These are phyloP conservation scores for Symphodus melops DNA, from an alignment of 2,113 vertebrate species.

Conservation along the genomic window DNA sequence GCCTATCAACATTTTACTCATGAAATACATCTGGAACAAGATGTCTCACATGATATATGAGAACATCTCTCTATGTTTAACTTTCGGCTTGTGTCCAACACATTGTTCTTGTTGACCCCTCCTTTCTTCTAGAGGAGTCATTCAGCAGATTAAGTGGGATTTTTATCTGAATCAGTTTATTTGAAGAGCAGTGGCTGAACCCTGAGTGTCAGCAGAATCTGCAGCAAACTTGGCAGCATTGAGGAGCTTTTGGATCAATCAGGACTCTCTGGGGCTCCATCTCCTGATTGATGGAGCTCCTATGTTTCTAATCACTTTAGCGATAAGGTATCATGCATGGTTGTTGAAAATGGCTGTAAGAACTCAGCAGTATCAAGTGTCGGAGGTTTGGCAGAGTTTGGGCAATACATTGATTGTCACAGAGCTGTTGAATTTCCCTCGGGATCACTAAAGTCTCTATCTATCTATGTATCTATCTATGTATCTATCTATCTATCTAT, in stretches of 20 bases:
- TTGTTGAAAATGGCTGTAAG: slow-evolving; percentile 37
- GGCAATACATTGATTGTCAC: slow-evolving; percentile 32
- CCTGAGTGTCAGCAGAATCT: slow-evolving; percentile 48
- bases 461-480: too few relatives aligned
- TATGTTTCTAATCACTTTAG: slow-evolving; percentile 56
- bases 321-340: slow-evolving; percentile 50
- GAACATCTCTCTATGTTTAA: not conserved
- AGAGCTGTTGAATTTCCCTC: too few relatives aligned
- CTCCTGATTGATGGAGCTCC: slow-evolving; percentile 59
- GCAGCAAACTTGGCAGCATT: slow-evolving; percentile 43
- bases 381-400: slow-evolving; percentile 25
- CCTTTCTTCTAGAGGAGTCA: slow-evolving; percentile 4
- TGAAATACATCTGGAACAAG: too few relatives aligned
- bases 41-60: too few relatives aligned
- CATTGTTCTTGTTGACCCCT: slow-evolving; percentile 7
- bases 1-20: too few relatives aligned
- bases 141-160: slow-evolving; percentile 15
- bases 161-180: not conserved
- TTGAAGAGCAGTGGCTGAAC: slow-evolving; percentile 12
- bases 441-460: too few relatives aligned
- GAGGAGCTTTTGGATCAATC: slow-evolving; percentile 49
- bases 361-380: slow-evolving; percentile 44
- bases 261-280: slow-evolving; percentile 40
- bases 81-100: not conserved
- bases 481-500: too few relatives aligned